Evolutionary conservation across 2,113 vertebrate species (phyloP).

Genomic region (Strix uralensis): DNA sequence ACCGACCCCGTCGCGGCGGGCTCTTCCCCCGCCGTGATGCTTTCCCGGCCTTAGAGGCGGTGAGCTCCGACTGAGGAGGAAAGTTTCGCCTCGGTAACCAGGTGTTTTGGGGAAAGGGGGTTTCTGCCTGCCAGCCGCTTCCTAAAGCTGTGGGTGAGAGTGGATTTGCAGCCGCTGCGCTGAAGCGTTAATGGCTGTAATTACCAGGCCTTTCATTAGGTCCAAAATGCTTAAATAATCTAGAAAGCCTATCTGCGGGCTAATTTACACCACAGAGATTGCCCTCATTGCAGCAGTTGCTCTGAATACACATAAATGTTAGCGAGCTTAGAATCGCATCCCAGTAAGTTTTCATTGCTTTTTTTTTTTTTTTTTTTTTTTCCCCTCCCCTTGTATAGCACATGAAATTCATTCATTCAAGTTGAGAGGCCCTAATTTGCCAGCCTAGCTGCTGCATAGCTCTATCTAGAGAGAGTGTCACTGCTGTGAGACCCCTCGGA

Average conservation of each 20-base stretch:
- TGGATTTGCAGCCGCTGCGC: not conserved
- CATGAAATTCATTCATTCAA: not conserved
- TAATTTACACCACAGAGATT: not conserved
- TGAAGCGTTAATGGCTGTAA: not conserved
- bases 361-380: not conserved
- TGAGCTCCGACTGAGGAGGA: not conserved
- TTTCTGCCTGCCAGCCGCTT: not conserved
- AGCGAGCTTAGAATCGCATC: not conserved
- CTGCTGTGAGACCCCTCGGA: not conserved
- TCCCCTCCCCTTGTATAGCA: not conserved
- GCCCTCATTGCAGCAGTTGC: not conserved
- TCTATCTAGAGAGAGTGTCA: not conserved
- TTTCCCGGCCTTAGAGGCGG: not conserved
- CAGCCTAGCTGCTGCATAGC: not conserved
- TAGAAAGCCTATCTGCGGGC: not conserved
- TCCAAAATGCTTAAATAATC: not conserved
- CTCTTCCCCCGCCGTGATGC: fast-evolving
- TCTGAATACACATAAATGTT: not conserved
- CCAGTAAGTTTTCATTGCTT: not conserved
- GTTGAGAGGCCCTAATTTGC: not conserved
- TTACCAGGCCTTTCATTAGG: not conserved
- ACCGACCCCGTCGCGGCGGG: not conserved
- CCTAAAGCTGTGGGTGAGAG: not conserved
- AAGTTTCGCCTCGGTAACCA: not conserved
- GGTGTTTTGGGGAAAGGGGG: not conserved